A percentile compares a stretch with the other conserved stretches of the same genome.
Conservation (phyloP, 2,888 invertebrate genomes). For the Mythimna ferrago region DNA sequence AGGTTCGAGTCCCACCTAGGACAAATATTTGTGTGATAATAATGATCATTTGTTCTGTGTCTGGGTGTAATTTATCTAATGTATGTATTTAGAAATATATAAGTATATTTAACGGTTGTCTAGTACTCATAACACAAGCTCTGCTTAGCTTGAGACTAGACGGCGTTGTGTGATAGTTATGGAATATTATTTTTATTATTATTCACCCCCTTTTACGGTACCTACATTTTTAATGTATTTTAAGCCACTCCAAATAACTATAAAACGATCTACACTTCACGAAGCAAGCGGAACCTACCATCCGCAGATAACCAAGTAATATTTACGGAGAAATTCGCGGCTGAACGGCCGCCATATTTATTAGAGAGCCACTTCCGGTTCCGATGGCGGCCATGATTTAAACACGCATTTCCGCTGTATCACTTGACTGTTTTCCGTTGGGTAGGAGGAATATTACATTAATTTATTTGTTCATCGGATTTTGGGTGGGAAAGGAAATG, state of each 20-base stretch:
- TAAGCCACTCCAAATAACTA: not conserved
- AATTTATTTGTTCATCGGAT: slow-evolving; percentile 61
- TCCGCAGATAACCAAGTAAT: slow-evolving; percentile 65
- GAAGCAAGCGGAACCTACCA: slow-evolving; percentile 39
- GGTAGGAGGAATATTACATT: slow-evolving; percentile 70
- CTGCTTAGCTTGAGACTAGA: too few species aligned
- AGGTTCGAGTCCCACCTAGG: too few species aligned
- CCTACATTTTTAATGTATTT: too few species aligned
- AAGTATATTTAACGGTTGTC: too few species aligned
- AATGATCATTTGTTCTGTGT: too few species aligned
- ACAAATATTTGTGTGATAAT: too few species aligned
- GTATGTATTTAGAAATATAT: too few species aligned
- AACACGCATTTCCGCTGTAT: slow-evolving; percentile 78
- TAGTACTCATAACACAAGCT: too few species aligned
- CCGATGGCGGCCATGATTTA: slow-evolving; percentile 78
- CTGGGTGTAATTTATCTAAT: too few species aligned
- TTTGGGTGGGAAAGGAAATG: slow-evolving; percentile 33
- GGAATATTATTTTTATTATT: too few species aligned
- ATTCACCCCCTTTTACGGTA: too few species aligned
- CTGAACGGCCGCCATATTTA: slow-evolving; percentile 81
- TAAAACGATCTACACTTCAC: not conserved
- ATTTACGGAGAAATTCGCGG: slow-evolving; percentile 69
- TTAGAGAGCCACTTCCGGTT: slow-evolving; percentile 77
- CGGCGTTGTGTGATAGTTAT: too few species aligned
- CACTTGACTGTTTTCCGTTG: slow-evolving; percentile 75